phyloP scores from a whole-genome alignment of 2,888 invertebrate species.

The Mantis religiosa region DNA sequence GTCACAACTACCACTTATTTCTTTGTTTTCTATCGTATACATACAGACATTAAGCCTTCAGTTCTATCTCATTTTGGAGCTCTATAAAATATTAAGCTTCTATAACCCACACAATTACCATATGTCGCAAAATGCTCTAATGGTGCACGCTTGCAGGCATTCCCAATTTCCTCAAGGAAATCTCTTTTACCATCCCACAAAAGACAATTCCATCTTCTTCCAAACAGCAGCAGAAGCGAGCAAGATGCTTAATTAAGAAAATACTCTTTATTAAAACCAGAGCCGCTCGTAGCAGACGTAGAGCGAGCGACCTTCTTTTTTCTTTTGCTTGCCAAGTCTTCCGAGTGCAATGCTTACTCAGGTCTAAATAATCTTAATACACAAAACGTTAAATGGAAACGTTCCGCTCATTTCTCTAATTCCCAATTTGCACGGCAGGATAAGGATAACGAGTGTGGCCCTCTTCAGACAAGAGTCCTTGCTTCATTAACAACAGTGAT shows the following conservation, averaged over 20 bases:
- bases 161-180: slow-evolving; percentile 11
- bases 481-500: neutral
- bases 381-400: neutral
- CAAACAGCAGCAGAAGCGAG: neutral
- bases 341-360: neutral
- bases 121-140: neutral
- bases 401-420: neutral
- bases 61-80: no score
- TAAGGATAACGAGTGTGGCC: neutral
- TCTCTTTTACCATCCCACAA: neutral
- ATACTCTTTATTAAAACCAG: slow-evolving; percentile 11
- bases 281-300: neutral
- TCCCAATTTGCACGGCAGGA: neutral
- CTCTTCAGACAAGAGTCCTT: neutral
- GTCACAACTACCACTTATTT: no score
- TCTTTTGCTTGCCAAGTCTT: neutral
- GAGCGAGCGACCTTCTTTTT: neutral
- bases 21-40: no score
- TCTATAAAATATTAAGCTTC: neutral
- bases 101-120: neutral
- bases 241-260: slow-evolving; percentile 12
- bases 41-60: no score
- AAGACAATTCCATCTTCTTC: slow-evolving; percentile 3
- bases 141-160: neutral
- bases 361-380: neutral